Percentiles rank a stretch among this genome's conserved stretches.
phyloP scores from a whole-genome alignment of 2,113 vertebrate genomes.

The Strix uralensis region DNA sequence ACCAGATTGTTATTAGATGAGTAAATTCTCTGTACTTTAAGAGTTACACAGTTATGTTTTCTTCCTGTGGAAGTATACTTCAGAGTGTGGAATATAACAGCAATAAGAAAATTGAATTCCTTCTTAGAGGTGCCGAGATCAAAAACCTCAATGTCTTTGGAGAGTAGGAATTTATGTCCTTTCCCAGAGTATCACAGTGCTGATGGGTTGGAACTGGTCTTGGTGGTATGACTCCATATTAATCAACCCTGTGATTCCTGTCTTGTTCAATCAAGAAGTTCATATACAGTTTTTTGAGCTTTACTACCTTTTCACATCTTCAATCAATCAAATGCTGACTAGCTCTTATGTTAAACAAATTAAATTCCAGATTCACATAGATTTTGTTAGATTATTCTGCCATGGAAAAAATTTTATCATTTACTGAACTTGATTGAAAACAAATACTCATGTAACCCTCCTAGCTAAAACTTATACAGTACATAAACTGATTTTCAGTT shows the following conservation, averaged over 20 bases:
- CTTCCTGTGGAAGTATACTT: neutral
- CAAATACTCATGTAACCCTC: neutral
- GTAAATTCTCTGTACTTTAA: neutral
- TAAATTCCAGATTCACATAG: conserved; percentile 32
- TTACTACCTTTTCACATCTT: conserved; percentile 27
- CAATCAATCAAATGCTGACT: conserved; percentile 46
- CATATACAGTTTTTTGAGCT: conserved; percentile 11
- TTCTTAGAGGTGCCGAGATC: neutral
- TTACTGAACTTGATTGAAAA: conserved; percentile 6
- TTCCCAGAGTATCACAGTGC: neutral
- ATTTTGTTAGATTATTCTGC: conserved; percentile 12
- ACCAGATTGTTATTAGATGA: neutral
- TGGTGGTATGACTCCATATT: neutral
- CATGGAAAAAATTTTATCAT: neutral
- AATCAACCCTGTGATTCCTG: conserved; percentile 26
- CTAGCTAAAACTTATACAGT: neutral
- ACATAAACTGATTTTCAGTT: neutral
- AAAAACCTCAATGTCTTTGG: neutral
- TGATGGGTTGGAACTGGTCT: neutral
- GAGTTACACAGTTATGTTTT: neutral
- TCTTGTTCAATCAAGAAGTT: conserved; percentile 53
- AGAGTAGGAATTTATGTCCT: neutral
- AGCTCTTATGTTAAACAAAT: conserved; percentile 40
- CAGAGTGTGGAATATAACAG: neutral
- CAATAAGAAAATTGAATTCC: neutral